Evolutionary conservation across 1,140 invertebrate species (phyloP), one percentile per base, ranked within the genome.

Genomic region (Coboldia fuscipes): DNA sequence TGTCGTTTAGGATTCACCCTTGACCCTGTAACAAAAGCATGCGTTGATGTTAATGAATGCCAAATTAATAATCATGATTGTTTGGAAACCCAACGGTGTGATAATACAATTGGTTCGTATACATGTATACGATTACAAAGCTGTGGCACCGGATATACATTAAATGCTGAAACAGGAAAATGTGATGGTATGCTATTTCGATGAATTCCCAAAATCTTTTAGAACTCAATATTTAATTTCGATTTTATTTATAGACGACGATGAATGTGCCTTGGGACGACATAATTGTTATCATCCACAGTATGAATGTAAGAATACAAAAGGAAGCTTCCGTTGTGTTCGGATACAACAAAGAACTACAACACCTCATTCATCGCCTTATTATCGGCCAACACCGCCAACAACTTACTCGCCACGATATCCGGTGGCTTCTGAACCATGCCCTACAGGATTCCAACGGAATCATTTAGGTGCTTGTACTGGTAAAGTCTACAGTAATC

Each of bases 111-210:
- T 15, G 86, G 86, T 2, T 84, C 82, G 8, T 92, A 70, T 48
- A 64, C 72, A 12, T 93, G 89, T 49, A 72, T 85, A 12, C 48
- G 65, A 26, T 75, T 76, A 18, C 66, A 78, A 15, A 75, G 80
- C 1, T 97, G 93, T 56, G 93, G 93, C 1, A 97, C 90, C 1
- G 93, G 94, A 1, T 97, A 97, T 47, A 92, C 88, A 0, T 55
- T 97, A 3, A 92, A 97, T 48, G 75, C 79, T 6, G 68, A 73
- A 8, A 81, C 77, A 3, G 76, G 84, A 36, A 61, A 71, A 37
- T 97, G 92, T 56, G 81, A 86, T 63, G 81, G 81, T 85, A 56
- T 45, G 36, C 22, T 6, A 29, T 8, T 5, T 12, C 10, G 12
- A n/a, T n/a, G n/a, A n/a, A n/a, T n/a, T n/a, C n/a, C n/a, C n/a